Evolutionary conservation across 2,888 invertebrate genomes (phyloP).

Genomic region (Stictocephala bisonia): DNA sequence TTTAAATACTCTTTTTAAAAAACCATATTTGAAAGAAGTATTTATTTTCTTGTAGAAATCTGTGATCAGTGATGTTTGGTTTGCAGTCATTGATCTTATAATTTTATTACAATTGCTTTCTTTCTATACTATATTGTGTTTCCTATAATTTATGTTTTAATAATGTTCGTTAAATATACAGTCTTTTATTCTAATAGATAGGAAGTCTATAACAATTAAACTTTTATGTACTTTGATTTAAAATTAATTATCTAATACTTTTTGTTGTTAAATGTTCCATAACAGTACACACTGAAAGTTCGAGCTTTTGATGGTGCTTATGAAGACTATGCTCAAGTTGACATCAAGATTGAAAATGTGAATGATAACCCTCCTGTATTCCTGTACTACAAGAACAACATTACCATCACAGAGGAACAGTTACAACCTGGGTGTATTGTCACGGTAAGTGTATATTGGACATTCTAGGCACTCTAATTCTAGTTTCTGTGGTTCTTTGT

Average conservation of each 20-base stretch:
- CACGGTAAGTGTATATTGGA: conserved; percentile 70
- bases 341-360: conserved; percentile 87
- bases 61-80: too few species aligned
- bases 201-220: not conserved
- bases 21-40: too few species aligned
- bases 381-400: conserved; percentile 74
- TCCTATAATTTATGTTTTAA: too few species aligned
- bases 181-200: too few species aligned
- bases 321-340: conserved; percentile 84
- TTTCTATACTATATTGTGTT: too few species aligned
- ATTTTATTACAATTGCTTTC: too few species aligned
- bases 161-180: too few species aligned
- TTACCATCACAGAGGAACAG: conserved; percentile 81
- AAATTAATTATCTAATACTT: not conserved
- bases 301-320: conserved; percentile 86
- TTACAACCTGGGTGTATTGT: conserved; percentile 77
- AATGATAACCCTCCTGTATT: conserved; percentile 95
- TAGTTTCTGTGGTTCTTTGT: too few species aligned
- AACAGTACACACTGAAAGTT: conserved; percentile 84
- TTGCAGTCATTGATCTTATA: too few species aligned
- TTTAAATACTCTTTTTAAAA: not conserved
- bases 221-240: not conserved
- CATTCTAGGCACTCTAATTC: too few species aligned
- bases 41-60: too few species aligned
- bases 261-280: too few species aligned